A percentile compares a stretch with the other conserved stretches of the same genome.
Evolutionary conservation across 1,140 invertebrate genomes (phyloP).

Genomic region (Parapsyche elsis): DNA sequence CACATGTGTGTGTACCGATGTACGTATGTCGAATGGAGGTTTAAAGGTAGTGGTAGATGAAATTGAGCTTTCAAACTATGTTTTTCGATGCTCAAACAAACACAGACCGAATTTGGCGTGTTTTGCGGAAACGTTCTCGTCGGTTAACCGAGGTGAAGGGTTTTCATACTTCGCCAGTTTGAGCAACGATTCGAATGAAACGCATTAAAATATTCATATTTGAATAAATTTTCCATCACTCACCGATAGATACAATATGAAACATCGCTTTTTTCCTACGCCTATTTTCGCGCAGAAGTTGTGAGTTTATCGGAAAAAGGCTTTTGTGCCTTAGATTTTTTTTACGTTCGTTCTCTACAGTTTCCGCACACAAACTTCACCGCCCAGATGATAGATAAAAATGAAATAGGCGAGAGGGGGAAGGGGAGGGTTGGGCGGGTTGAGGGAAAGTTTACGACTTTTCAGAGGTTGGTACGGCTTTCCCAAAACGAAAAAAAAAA

Average conservation of each 20-base stretch:
- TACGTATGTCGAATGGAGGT: too few relatives aligned
- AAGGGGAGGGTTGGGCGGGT: not conserved
- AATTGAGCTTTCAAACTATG: too few relatives aligned
- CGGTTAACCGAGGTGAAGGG: too few relatives aligned
- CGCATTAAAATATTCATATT: too few relatives aligned
- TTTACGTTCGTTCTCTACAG: conserved; percentile 19
- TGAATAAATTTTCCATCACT: too few relatives aligned
- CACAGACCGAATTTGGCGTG: too few relatives aligned
- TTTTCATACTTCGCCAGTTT: too few relatives aligned
- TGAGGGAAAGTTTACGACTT: not conserved
- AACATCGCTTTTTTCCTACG: not conserved
- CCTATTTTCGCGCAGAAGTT: not conserved
- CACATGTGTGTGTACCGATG: too few relatives aligned
- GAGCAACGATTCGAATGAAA: too few relatives aligned
- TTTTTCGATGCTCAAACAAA: too few relatives aligned
- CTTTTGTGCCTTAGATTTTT: conserved; percentile 17
- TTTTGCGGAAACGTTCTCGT: too few relatives aligned
- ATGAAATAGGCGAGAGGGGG: conserved; percentile 4
- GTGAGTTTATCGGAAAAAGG: not conserved
- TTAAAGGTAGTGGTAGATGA: too few relatives aligned
- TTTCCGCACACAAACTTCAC: not conserved
- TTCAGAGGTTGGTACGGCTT: not conserved
- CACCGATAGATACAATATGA: not conserved
- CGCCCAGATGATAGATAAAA: conserved; percentile 16
- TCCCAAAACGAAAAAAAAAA: not conserved